Base-by-base conservation (phyloP, 2,888 invertebrate species). In the Parthenolecanium corni region DNA sequence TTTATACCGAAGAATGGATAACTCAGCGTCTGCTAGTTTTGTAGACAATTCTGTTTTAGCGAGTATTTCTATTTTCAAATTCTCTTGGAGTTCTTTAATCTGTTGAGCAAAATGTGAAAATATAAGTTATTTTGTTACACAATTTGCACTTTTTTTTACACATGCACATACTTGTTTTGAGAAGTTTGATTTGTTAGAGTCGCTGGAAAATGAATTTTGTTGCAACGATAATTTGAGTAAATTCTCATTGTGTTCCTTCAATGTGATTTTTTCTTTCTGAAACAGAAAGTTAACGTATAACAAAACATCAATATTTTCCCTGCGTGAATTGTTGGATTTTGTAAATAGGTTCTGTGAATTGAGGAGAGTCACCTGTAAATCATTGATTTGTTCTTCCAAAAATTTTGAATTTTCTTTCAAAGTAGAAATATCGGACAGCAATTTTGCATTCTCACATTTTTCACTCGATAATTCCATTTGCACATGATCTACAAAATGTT, bases 171-270 rank as follows among this genome's bases (percentile, higher is more conserved):
- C 62, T 36, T 63, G 62, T 44, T 25, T 52, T 16, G 53, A 36
- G n/a, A 53, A 63, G 44, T 36, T 53, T 5, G 25, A 16, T 31
- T 31, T 31, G 18, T 36, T 63, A 4, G 42, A 42, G n/a, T 63
- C 62, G 18, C 5, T 31, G 9, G 31, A 31, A 31, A 31, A 6
- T 31, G 31, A 31, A 6, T 31, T 31, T 9, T 31, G 31, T 9
- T 31, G 52, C 5, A 63, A 36, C 4, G 62, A 63, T 21, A 63
- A 38, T 46, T 63, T 63, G 11, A 63, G 31, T 20, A 63, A 40
- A 31, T 63, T 63, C 6, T 53, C 62, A 36, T 63, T 63, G 25
- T 63, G 62, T 36, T 63, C 62, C 36, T 63, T 63, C 53, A 63
- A 47, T 16, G 53, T 52, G 18, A 23, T 31, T 53, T 63, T 63